These are phyloP conservation scores for Caenorhabditis wallacei DNA, from an alignment of 2,888 invertebrate genomes.

Conservation along the genomic window DNA sequence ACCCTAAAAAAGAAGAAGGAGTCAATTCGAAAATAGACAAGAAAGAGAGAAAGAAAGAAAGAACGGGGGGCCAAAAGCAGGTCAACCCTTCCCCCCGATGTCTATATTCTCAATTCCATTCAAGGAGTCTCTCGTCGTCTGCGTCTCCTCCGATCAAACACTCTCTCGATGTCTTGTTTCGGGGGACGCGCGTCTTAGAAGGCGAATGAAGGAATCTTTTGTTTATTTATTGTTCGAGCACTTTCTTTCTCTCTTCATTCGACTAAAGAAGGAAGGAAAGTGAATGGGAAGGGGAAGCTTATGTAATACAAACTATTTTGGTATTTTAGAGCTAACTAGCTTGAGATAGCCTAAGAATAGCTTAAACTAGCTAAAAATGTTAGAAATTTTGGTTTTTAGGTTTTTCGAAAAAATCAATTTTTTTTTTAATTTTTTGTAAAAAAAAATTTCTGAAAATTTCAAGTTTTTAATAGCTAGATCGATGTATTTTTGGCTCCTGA, in stretches of 20 bases:
- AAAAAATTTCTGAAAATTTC: no score
- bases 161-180: constrained; percentile 19
- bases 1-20: no score
- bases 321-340: no score
- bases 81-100: constrained; percentile 48
- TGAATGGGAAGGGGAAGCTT: not conserved
- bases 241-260: not conserved
- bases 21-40: not conserved
- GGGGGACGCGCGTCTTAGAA: constrained; percentile 33
- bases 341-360: no score
- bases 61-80: constrained; percentile 42
- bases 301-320: no score
- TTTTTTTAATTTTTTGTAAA: no score
- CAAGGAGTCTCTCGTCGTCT: constrained; percentile 38
- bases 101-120: constrained; percentile 46
- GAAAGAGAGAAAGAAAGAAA: not conserved
- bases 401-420: no score
- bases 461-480: no score
- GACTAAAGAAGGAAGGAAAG: no score
- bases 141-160: constrained; percentile 27
- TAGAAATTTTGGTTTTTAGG: no score
- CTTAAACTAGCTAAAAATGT: no score
- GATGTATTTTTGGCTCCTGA: no score
- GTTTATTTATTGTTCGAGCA: constrained; percentile 64
- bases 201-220: constrained; percentile 3